Percentiles rank a stretch among this genome's conserved stretches.
phyloP scores from a whole-genome alignment of 2,113 vertebrate species.

The Forbesichthys papilliferus region DNA sequence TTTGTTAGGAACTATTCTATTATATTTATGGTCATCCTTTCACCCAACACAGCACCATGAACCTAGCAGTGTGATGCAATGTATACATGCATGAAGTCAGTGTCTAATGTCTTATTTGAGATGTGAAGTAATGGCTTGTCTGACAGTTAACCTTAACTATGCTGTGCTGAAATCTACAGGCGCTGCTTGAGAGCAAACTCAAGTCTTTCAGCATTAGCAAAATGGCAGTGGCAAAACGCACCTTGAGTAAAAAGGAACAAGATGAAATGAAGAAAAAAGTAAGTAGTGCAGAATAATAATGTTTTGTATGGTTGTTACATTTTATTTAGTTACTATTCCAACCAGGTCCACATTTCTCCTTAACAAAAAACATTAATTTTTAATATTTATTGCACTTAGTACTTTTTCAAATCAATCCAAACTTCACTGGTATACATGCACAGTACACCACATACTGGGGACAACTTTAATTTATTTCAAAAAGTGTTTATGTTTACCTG shows the following conservation, averaged over 20 bases:
- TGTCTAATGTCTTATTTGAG: neutral
- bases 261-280: constrained; percentile 98
- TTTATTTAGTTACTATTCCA: neutral
- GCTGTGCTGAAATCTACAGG: constrained; percentile 68
- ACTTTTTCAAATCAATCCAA: too few species aligned
- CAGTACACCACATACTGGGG: too few species aligned
- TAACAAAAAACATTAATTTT: too few species aligned
- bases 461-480: too few species aligned
- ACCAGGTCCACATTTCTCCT: too few species aligned
- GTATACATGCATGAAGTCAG: neutral
- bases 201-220: constrained; percentile 97
- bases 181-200: constrained; percentile 92
- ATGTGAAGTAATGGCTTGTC: neutral
- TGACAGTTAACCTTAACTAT: neutral
- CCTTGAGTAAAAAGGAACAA: constrained; percentile 96
- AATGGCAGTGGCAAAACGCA: constrained; percentile 94
- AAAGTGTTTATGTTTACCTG: too few species aligned
- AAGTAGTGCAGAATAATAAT: constrained; percentile 30
- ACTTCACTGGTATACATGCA: too few species aligned
- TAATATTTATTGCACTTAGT: too few species aligned
- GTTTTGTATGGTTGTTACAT: neutral
- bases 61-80: too few species aligned
- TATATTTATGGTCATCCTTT: too few species aligned
- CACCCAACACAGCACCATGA: too few species aligned
- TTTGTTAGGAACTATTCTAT: too few species aligned